A percentile compares a stretch with the other conserved stretches of the same genome.
Conservation (phyloP, 2,888 invertebrate species). For the Sesamia inferens region DNA sequence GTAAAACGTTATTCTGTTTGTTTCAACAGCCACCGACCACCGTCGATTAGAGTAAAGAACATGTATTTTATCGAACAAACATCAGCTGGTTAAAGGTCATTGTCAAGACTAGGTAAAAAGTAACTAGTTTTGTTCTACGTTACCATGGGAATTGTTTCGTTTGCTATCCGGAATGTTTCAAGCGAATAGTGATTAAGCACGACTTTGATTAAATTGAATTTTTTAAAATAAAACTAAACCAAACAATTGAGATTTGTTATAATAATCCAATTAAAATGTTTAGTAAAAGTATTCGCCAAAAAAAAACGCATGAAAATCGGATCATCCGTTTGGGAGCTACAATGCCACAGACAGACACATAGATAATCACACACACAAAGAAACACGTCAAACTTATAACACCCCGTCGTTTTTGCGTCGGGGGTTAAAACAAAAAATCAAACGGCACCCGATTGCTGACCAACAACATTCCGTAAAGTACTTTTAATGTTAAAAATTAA, state of each 20-base stretch:
- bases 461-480: constrained; percentile 37
- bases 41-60: constrained; percentile 22
- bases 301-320: no score
- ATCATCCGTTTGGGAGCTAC: no score
- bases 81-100: constrained; percentile 52
- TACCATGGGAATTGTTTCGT: constrained; percentile 34
- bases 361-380: no score
- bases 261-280: constrained; percentile 47
- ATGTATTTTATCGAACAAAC: constrained; percentile 43
- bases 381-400: no score
- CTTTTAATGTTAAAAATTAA: constrained; percentile 48
- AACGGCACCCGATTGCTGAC: constrained; percentile 14
- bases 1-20: not conserved
- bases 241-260: constrained; percentile 32
- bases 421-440: constrained; percentile 25
- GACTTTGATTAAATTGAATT: not conserved
- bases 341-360: no score
- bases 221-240: not conserved
- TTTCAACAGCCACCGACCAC: not conserved
- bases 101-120: constrained; percentile 16
- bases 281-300: constrained; percentile 25
- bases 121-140: constrained; percentile 35
- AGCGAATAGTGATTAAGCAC: constrained; percentile 5
- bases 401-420: no score
- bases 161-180: not conserved